Evolutionary conservation across 1,140 invertebrate species (phyloP).

Genomic region (Mycetomoellerius zeteki): DNA sequence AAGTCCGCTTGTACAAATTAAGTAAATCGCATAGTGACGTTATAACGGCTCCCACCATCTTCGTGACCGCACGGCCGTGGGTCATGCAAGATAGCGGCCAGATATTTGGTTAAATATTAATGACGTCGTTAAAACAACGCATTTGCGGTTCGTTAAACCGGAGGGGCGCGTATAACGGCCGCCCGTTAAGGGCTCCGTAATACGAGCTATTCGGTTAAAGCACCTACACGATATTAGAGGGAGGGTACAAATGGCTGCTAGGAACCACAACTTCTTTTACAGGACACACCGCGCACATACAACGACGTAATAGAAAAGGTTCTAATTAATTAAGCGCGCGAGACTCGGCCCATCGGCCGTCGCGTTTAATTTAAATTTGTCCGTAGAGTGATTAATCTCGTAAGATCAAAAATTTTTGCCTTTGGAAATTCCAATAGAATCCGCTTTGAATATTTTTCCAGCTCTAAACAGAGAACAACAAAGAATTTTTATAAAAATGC

Average conservation of each 20-base stretch:
- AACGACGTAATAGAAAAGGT: constrained; percentile 63
- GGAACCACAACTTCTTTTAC: constrained; percentile 53
- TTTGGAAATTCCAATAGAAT: background rate
- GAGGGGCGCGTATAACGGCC: constrained; percentile 80
- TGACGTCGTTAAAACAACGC: constrained; percentile 87
- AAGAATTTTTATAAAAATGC: constrained; percentile 13
- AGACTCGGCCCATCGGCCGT: background rate
- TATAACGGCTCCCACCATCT: constrained; percentile 55
- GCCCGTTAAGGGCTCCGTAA: constrained; percentile 79
- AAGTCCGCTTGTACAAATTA: constrained; percentile 66
- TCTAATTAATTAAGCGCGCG: constrained; percentile 60
- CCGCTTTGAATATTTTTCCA: background rate
- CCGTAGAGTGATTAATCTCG: constrained; percentile 21
- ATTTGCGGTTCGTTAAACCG: constrained; percentile 86
- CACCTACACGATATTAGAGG: constrained; percentile 71
- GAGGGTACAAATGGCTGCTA: constrained; percentile 20
- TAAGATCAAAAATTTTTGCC: constrained; percentile 5
- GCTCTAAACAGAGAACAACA: background rate
- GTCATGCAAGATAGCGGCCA: constrained; percentile 73
- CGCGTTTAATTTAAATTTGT: constrained; percentile 37
- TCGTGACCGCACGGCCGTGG: constrained; percentile 68
- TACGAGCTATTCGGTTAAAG: constrained; percentile 76
- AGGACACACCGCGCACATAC: constrained; percentile 27
- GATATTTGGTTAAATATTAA: constrained; percentile 87
- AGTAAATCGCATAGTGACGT: constrained; percentile 71